These are phyloP conservation scores for Apis mellifera DNA, from an alignment of 1,140 invertebrate genomes.

Conservation along the genomic window Amel_HAv3.1 CM009945.2:6302001-6302500, in stretches of 20 bases:
- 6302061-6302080: neutral
- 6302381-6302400: constrained; percentile 87
- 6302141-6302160: neutral
- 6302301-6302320: constrained; percentile 87
- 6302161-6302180: constrained; percentile 83
- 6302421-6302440: neutral
- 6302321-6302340: constrained; percentile 91
- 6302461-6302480: no score
- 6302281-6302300: constrained; percentile 86
- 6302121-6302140: neutral
- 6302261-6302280: constrained; percentile 89
- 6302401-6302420: constrained; percentile 82
- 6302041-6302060: no score
- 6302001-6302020: neutral
- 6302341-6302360: constrained; percentile 91
- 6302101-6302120: neutral
- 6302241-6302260: constrained; percentile 89
- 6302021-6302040: neutral
- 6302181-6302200: constrained; percentile 87
- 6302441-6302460: neutral
- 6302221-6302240: constrained; percentile 84
- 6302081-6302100: no score
- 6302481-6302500: neutral
- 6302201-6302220: constrained; percentile 89
- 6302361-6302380: constrained; percentile 86